Conservation (phyloP, 2,888 invertebrate genomes). For the Cephonodes hylas region DNA sequence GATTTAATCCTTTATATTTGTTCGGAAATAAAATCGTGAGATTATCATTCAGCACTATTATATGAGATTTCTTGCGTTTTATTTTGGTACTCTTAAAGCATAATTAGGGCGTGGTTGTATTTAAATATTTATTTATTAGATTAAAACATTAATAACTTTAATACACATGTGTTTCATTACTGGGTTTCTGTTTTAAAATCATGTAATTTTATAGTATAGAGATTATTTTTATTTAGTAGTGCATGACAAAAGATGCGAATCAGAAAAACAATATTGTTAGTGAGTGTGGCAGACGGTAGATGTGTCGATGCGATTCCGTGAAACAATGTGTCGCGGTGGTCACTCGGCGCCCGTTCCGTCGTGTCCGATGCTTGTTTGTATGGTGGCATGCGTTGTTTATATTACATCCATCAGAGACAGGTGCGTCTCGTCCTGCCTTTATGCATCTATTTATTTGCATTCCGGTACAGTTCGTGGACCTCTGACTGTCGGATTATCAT, state of each 20-base stretch:
- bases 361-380: constrained; percentile 45
- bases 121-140: background rate
- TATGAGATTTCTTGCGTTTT: background rate
- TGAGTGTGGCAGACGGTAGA: background rate
- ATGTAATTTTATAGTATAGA: background rate
- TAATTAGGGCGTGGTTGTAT: background rate
- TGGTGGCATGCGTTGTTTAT: constrained; percentile 72
- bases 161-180: background rate
- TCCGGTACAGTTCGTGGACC: constrained; percentile 74
- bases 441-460: constrained; percentile 77
- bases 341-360: constrained; percentile 15
- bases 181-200: background rate
- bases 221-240: background rate
- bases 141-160: background rate
- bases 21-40: constrained; percentile 23
- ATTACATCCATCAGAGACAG: constrained; percentile 64
- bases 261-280: background rate
- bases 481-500: constrained; percentile 58
- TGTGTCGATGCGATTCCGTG: constrained; percentile 11
- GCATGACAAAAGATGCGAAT: background rate
- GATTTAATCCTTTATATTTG: constrained; percentile 25
- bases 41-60: background rate
- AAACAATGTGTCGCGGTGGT: constrained; percentile 30
- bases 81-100: background rate
- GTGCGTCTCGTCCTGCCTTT: constrained; percentile 70